phyloP scores from a whole-genome alignment of 2,888 invertebrate genomes.

The Eupithecia subfuscata region DNA sequence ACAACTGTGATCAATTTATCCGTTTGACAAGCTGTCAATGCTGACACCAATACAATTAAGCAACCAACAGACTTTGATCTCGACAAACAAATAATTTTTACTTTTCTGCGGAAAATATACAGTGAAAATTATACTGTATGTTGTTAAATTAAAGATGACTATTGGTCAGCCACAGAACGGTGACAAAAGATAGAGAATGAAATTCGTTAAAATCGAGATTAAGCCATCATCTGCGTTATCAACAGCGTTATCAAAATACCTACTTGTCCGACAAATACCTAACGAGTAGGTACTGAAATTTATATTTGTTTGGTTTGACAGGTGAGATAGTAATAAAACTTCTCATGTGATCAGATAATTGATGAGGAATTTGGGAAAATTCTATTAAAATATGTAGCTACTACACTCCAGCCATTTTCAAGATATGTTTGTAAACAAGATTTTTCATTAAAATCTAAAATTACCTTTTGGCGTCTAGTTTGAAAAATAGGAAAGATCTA shows the following conservation, averaged over 20 bases:
- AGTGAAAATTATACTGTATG: slow-evolving; percentile 58
- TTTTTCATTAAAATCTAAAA: no score
- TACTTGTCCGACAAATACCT: slow-evolving; percentile 69
- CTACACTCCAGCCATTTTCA: no score
- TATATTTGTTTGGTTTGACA: slow-evolving; percentile 72
- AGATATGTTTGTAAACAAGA: no score
- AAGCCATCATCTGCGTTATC: slow-evolving; percentile 82
- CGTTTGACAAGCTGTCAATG: slow-evolving; percentile 79
- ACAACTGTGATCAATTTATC: slow-evolving; percentile 81
- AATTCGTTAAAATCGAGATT: slow-evolving; percentile 81
- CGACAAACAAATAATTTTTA: slow-evolving; percentile 63
- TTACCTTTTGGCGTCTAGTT: no score
- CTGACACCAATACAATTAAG: slow-evolving; percentile 82
- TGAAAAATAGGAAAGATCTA: no score
- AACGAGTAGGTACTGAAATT: slow-evolving; percentile 65
- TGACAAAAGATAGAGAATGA: slow-evolving; percentile 63
- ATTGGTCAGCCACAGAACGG: slow-evolving; percentile 31
- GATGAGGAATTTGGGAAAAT: slow-evolving; percentile 42
- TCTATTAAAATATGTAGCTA: not conserved
- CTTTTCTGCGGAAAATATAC: slow-evolving; percentile 45
- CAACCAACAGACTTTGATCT: slow-evolving; percentile 74
- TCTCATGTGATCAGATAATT: slow-evolving; percentile 61
- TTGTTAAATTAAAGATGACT: slow-evolving; percentile 45
- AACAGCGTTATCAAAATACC: slow-evolving; percentile 69
- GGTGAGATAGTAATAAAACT: slow-evolving; percentile 55